A percentile compares a stretch with the other conserved stretches of the same genome.
These are phyloP conservation scores for Callopanchax toddi DNA, from an alignment of 2,113 vertebrate species.

Conservation along the genomic window DNA sequence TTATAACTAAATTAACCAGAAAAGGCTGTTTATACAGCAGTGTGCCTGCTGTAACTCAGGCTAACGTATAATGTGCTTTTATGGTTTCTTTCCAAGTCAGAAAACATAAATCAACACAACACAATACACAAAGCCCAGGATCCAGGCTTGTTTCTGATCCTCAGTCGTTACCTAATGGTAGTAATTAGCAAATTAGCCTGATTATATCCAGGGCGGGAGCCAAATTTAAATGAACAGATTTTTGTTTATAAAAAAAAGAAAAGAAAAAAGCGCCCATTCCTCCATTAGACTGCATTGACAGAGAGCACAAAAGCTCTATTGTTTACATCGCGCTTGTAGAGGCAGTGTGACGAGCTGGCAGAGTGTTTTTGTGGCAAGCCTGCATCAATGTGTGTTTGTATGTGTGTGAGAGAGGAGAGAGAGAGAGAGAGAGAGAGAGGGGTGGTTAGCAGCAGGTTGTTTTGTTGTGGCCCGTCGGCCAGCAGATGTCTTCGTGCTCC, in stretches of 20 bases:
- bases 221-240: conserved; percentile 74
- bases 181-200: conserved; percentile 79
- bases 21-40: neutral
- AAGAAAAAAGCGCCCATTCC: conserved; percentile 67
- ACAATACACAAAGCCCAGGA: conserved; percentile 52
- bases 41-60: conserved; percentile 13
- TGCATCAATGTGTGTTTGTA: conserved; percentile 41
- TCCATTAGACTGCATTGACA: conserved; percentile 74
- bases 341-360: conserved; percentile 65
- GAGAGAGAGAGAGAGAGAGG: conserved; percentile 14
- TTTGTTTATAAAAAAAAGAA: conserved; percentile 56
- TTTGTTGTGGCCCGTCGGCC: conserved; percentile 65
- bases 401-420: conserved; percentile 15
- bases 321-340: conserved; percentile 71
- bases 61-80: conserved; percentile 39
- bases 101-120: conserved; percentile 59
- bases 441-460: conserved; percentile 68
- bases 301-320: conserved; percentile 77
- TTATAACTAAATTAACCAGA: neutral
- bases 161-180: conserved; percentile 70
- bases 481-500: conserved; percentile 76
- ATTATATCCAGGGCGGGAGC: conserved; percentile 77
- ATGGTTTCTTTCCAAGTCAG: conserved; percentile 49
- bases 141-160: conserved; percentile 51
- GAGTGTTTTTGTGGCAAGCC: conserved; percentile 39